Evolutionary conservation across 2,797 vertebrate genomes (phyloP).

Genomic region (Protonibea diacanthus): DNA sequence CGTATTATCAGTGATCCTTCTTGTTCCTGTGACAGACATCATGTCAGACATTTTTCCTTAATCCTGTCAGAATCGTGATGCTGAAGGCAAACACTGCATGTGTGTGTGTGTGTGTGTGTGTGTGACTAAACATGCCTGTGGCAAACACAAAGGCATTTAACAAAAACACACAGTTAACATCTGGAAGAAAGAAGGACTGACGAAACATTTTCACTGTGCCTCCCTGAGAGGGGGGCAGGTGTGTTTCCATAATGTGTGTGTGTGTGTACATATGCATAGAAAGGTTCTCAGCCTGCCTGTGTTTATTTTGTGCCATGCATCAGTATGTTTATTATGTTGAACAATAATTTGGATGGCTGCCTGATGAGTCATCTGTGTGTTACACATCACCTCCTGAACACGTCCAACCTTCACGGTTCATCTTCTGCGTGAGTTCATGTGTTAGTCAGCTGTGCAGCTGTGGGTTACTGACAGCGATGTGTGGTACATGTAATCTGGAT

Average conservation of each 20-base stretch:
- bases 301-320: constrained; percentile 38
- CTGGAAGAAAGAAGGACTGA: constrained; percentile 50
- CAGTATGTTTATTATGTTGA: constrained; percentile 40
- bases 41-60: constrained; percentile 42
- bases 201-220: constrained; percentile 23
- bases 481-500: no score
- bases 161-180: constrained; percentile 55
- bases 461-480: constrained; percentile 33
- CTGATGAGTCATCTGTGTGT: constrained; percentile 74
- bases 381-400: constrained; percentile 68
- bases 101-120: constrained; percentile 18
- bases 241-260: constrained; percentile 28
- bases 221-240: constrained; percentile 34
- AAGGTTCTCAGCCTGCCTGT: constrained; percentile 14
- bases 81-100: constrained; percentile 60
- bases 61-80: constrained; percentile 36
- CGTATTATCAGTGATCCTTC: background rate
- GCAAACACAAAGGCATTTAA: constrained; percentile 62
- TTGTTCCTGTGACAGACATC: constrained; percentile 19
- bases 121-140: constrained; percentile 65
- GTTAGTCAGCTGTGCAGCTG: constrained; percentile 54
- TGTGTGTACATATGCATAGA: background rate
- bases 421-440: constrained; percentile 64
- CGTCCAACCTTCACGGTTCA: constrained; percentile 73
- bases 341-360: constrained; percentile 65